Base-by-base conservation (phyloP, 2,888 invertebrate genomes). In the Calameuta idolon region DNA sequence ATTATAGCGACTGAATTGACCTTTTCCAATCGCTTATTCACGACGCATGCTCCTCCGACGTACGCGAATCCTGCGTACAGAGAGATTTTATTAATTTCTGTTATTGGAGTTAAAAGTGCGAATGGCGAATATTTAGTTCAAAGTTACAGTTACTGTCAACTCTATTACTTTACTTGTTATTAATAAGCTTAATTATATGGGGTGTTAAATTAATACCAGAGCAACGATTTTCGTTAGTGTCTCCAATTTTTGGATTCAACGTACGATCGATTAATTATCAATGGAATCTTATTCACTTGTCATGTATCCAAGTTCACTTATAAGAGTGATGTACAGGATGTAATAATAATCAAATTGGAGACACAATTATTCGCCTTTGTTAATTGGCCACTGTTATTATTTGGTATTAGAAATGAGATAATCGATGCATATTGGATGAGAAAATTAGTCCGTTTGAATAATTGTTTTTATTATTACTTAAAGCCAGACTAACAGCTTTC, bases 1-100 rank as follows among this genome's bases (percentile, higher is more conserved):
- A 98, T 98, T 89, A 98, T 98, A 87, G 98, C 98, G 79, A 98
- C 98, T 79, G 97, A 97, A 93, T 98, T 98, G 85, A 98, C 98
- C 93, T 98, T 98, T 93, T 98, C 98, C 85, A 98, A 93, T 85
- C 98, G 94, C 91, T 98, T 98, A 93, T 98, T 98, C 82, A 98
- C 98, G 77, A 98, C 98, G 92, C 98, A 98, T 78, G 98, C 98
- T 88, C 98, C 98, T 82, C 98, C 98, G 82, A 98, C 98, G 92
- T 98, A 98, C 81, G 98, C 98, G 92, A 98, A 98, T 90, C 98
- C 98, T 98, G 93, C 74, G 84, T 83, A 79, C 76, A 83, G 79
- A 84, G 83, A 80, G 11, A 74, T 68, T 77, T 1, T 74, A 12
- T 33, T 9, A n/a, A 12, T 74, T 34, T 74, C 12, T 71, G n/a